Base-by-base conservation (phyloP, 2,797 vertebrate species). In the Anas acuta region DNA sequence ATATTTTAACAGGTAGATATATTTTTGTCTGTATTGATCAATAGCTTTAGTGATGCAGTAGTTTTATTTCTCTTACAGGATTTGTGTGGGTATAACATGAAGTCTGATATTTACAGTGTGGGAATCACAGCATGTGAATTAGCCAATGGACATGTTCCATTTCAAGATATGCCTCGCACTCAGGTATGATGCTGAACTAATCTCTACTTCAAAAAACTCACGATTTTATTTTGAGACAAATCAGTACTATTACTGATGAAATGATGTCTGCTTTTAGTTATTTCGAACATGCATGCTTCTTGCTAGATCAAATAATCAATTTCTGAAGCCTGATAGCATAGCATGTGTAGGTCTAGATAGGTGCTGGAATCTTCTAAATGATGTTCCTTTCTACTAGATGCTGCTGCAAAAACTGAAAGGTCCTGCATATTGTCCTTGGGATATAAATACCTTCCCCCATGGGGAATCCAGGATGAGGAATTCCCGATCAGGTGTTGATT, bases 81-180 rank as follows among this genome's bases (percentile, higher is more conserved):
- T 97, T 98, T 99, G 95, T 98, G 98, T 89, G 99, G 99, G 53
- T 99, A 99, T 74, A 99, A 99, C 78, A 98, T 99, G 85, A 99
- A 99, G 97, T 99, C 99, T 5, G 99, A 99, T 90, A 99, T 99
- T 97, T 99, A 99, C 98, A 99, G 99, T 95, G 97, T 99, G 97
- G 99, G 99, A 22, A 99, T 99, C 30, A 99, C 99, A 93, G 99
- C 98, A 13, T 99, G 99, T 97, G 99, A 99, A 98, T 97, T 99
- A 96, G 99, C 99, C 96, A 99, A 98, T 39, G 99, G 99, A 86
- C 97, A 98, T 21, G 99, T 99, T 87, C 99, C 99, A 35, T 99
- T 99, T 97, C 99, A 99, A 97, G 98, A 99, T 94, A 99, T 99
- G 98, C 98, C 98, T 8, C 98, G 98, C 41, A 99, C 99, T 92